Evolutionary conservation across 2,797 vertebrate species (phyloP).

Genomic region (Somateria mollissima): DNA sequence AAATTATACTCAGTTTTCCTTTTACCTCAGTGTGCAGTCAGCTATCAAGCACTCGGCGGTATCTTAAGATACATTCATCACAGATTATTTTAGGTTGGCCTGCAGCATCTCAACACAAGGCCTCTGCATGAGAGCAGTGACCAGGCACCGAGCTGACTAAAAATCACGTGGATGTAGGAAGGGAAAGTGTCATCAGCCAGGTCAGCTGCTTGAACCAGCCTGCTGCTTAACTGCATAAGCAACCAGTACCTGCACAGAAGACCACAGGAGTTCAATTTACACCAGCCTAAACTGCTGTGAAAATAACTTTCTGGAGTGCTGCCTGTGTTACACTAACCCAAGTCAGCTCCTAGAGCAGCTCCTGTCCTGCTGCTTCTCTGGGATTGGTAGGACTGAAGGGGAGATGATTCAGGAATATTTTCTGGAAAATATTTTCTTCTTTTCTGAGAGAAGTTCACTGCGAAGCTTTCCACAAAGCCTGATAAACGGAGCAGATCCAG

Average conservation of each 20-base stretch:
- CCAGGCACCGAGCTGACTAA: background rate
- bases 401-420: background rate
- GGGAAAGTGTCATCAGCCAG: background rate
- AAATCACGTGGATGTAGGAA: background rate
- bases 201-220: background rate
- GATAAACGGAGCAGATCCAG: background rate
- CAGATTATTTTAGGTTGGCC: background rate
- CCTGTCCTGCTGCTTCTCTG: background rate
- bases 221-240: background rate
- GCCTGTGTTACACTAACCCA: background rate
- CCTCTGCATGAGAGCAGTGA: background rate
- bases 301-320: background rate
- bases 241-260: rapidly evolving
- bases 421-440: too few relatives aligned
- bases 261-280: background rate
- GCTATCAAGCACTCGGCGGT: background rate
- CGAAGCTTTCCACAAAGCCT: background rate
- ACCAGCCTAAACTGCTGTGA: background rate
- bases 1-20: background rate
- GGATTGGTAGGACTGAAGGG: background rate
- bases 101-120: background rate
- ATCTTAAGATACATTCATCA: background rate
- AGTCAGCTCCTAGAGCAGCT: background rate
- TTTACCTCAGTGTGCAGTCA: background rate
- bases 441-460: background rate